Evolutionary conservation across 2,797 vertebrate species (phyloP).

Genomic region (Masticophis lateralis): DNA sequence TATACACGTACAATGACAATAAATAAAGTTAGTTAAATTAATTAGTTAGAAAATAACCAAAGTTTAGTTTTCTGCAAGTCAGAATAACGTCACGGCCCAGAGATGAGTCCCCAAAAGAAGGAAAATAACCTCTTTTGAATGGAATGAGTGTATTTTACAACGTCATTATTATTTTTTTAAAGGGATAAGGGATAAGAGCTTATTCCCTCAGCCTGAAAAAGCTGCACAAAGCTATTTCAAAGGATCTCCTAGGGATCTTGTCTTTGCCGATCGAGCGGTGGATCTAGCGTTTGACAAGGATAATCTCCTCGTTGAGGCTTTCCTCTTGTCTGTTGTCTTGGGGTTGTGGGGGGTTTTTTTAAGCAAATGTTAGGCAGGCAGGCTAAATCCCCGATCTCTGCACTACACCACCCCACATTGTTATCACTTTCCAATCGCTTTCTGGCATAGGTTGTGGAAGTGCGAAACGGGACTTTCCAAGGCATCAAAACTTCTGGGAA

Average conservation of each 20-base stretch:
- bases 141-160: background rate
- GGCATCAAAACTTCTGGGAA: slow-evolving; percentile 2
- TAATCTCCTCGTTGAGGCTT: background rate
- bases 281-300: background rate
- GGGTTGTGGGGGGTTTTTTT: background rate
- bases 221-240: no score
- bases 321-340: background rate
- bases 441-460: background rate
- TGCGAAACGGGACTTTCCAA: slow-evolving; percentile 15
- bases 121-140: background rate
- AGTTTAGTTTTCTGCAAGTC: background rate
- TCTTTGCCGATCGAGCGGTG: background rate
- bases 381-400: background rate
- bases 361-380: background rate
- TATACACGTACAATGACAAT: no score
- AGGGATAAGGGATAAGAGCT: background rate
- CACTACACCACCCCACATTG: background rate
- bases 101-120: background rate
- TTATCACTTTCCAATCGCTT: background rate
- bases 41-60: no score
- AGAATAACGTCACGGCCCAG: background rate
- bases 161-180: background rate
- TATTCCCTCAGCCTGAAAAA: background rate
- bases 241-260: no score
- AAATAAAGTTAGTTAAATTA: no score